phyloP scores from a whole-genome alignment of 35 echinoderm and acorn worm species.

The Lytechinus variegatus region DNA sequence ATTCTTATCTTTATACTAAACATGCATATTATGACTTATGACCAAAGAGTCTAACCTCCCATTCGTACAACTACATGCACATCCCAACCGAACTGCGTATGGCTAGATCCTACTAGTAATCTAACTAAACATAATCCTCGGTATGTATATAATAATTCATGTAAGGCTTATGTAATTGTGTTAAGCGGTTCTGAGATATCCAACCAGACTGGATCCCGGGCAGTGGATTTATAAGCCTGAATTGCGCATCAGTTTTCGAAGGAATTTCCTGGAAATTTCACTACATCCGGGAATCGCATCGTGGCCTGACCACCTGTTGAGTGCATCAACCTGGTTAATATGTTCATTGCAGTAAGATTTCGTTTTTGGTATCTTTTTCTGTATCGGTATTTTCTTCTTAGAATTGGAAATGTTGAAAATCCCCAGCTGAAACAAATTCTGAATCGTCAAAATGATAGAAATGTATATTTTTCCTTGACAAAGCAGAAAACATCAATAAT shows the following conservation, averaged over 20 bases:
- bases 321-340: background rate
- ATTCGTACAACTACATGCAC: no score
- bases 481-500: background rate
- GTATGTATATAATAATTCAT: background rate
- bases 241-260: background rate
- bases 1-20: background rate
- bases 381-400: no score
- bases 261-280: conserved; percentile 5
- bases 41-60: no score
- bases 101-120: background rate
- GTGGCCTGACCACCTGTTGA: background rate
- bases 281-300: background rate
- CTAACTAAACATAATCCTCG: background rate
- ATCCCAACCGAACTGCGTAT: background rate
- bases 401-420: background rate
- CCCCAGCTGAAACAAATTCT: background rate
- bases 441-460: background rate
- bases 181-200: background rate
- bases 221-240: background rate
- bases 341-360: background rate
- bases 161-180: conserved; percentile 13
- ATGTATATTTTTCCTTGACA: background rate
- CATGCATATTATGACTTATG: no score
- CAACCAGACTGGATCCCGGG: no score
- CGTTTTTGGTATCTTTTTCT: background rate